Conservation (phyloP, 2,113 vertebrate species). For the Tetrao urogallus region DNA sequence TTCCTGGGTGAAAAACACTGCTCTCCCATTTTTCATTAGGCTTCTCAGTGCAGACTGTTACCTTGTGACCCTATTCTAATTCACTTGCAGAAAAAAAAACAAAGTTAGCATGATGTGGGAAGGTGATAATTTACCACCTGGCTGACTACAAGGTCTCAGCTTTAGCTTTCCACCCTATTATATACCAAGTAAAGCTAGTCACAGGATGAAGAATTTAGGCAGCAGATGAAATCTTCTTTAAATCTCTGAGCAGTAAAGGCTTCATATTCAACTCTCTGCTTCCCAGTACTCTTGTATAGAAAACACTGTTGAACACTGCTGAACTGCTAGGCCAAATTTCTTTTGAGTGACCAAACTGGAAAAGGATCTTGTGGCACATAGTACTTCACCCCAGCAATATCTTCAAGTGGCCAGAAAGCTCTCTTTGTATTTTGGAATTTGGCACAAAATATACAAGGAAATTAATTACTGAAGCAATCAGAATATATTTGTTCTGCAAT, state of each 20-base stretch:
- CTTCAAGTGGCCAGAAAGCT: background rate
- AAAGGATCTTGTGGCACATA: background rate
- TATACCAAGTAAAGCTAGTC: background rate
- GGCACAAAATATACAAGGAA: background rate
- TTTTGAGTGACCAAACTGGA: background rate
- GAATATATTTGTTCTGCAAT: background rate
- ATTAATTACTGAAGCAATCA: background rate
- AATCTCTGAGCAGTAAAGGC: background rate
- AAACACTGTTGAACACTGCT: background rate
- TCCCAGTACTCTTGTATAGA: background rate
- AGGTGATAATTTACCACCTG: constrained; percentile 20
- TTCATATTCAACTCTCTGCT: background rate
- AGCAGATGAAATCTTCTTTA: background rate
- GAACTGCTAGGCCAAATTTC: background rate
- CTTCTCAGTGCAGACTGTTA: background rate
- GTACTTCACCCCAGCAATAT: background rate
- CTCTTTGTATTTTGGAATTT: background rate
- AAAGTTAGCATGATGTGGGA: background rate
- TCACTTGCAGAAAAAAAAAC: constrained; percentile 27
- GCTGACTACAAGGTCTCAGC: background rate
- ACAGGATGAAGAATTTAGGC: background rate
- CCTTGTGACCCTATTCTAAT: background rate
- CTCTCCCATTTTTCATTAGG: background rate
- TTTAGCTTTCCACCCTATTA: background rate
- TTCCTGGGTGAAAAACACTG: background rate